Evolutionary conservation across 2,113 vertebrate species (phyloP).

Genomic region (Notechis scutatus): DNA sequence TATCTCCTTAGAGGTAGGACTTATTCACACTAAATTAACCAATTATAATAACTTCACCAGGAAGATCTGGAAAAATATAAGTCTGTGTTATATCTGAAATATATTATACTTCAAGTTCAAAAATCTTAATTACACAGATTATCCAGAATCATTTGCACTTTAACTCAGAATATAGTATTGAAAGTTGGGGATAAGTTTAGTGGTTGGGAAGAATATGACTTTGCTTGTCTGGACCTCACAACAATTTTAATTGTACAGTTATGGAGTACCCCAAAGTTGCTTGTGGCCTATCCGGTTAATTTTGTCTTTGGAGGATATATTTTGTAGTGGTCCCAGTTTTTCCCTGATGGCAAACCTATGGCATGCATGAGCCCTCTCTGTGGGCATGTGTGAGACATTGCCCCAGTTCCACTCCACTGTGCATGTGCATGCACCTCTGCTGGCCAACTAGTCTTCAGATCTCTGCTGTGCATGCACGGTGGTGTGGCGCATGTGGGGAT

Average conservation of each 20-base stretch:
- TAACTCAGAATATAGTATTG: not conserved
- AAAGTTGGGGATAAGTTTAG: not conserved
- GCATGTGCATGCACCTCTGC: too few relatives aligned
- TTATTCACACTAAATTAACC: not conserved
- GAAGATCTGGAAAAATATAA: not conserved
- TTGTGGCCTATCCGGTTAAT: not conserved
- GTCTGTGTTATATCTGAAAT: not conserved
- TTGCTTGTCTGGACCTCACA: not conserved
- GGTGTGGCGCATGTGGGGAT: too few relatives aligned
- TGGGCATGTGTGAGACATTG: too few relatives aligned
- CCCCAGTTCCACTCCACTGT: too few relatives aligned
- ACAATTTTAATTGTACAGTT: not conserved
- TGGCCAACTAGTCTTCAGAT: too few relatives aligned
- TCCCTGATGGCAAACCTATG: not conserved
- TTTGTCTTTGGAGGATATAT: not conserved
- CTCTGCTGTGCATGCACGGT: too few relatives aligned
- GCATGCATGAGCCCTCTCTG: too few relatives aligned
- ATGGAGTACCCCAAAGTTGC: not conserved
- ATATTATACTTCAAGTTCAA: not conserved
- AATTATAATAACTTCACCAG: not conserved
- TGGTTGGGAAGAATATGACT: not conserved
- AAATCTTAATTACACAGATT: not conserved
- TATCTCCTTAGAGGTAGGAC: not conserved
- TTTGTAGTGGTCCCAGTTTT: not conserved
- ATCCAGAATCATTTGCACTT: not conserved